These are phyloP conservation scores for Apoda limacodes DNA, from an alignment of 2,888 invertebrate genomes.

Conservation along the genomic window DNA sequence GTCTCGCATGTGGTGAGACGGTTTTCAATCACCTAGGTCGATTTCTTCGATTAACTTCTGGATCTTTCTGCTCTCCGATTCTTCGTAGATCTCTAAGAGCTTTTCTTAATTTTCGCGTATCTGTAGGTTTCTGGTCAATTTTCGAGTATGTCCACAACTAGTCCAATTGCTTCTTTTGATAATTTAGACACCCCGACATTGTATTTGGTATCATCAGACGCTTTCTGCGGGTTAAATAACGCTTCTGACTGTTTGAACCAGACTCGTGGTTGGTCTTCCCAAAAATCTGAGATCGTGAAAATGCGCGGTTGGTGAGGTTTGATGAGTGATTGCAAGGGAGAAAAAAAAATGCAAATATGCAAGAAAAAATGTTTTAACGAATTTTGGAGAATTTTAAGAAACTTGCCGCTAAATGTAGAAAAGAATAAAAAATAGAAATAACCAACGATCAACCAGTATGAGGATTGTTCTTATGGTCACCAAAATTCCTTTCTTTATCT, in stretches of 20 bases:
- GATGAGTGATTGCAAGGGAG: too few relatives aligned
- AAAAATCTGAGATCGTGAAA: slow-evolving; percentile 1
- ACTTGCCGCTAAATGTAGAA: too few relatives aligned
- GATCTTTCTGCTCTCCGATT: too few relatives aligned
- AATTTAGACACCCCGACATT: slow-evolving; percentile 2
- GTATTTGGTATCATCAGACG: background rate
- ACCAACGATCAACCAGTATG: too few relatives aligned
- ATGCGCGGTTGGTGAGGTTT: too few relatives aligned
- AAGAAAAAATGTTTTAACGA: too few relatives aligned
- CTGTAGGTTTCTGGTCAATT: background rate
- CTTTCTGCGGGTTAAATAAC: slow-evolving; percentile 1
- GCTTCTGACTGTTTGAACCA: slow-evolving; percentile 4
- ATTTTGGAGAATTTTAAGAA: too few relatives aligned
- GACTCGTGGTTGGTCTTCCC: slow-evolving; percentile 5
- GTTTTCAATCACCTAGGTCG: slow-evolving; percentile 12
- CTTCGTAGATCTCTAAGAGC: background rate
- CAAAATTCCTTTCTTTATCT: too few relatives aligned
- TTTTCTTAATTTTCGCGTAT: background rate
- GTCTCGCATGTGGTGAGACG: slow-evolving; percentile 10
- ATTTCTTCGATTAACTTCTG: slow-evolving; percentile 10
- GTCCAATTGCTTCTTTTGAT: background rate
- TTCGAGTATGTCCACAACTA: background rate
- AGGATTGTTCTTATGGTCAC: too few relatives aligned
- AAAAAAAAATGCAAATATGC: too few relatives aligned
- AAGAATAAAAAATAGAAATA: too few relatives aligned